Percentiles rank a stretch among this genome's conserved stretches.
phyloP scores from a whole-genome alignment of 2,797 vertebrate species.

The Brachyalestes nurse region DNA sequence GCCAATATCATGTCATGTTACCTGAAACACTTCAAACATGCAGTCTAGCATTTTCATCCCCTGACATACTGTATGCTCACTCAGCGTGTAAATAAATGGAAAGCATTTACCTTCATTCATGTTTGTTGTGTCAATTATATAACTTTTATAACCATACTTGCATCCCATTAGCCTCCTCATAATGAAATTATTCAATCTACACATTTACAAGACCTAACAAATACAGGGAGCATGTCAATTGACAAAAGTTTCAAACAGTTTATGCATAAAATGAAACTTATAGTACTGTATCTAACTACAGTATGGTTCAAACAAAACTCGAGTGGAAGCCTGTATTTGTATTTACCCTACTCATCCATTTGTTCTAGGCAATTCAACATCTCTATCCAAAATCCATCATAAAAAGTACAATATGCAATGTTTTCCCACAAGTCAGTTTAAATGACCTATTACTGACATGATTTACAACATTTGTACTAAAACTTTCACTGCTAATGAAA shows the following conservation, averaged over 20 bases:
- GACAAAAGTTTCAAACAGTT: not conserved
- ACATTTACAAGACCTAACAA: slow-evolving; percentile 4
- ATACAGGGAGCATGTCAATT: not conserved
- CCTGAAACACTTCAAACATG: not conserved
- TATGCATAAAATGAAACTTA: not conserved
- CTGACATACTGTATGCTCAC: not conserved
- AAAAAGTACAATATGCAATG: slow-evolving; percentile 11
- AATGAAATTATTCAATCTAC: not conserved
- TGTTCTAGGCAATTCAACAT: not conserved
- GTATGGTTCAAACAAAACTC: not conserved
- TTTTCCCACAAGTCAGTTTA: not conserved
- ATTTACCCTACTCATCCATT: not conserved
- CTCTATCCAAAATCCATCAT: not conserved
- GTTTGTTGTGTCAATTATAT: not conserved
- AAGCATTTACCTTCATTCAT: slow-evolving; percentile 5
- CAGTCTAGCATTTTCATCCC: not conserved
- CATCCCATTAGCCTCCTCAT: slow-evolving; percentile 8
- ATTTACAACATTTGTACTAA: not conserved
- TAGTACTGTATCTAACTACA: not conserved
- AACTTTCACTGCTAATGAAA: not conserved
- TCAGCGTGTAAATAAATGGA: slow-evolving; percentile 17
- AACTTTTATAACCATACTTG: not conserved
- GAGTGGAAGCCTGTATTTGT: not conserved
- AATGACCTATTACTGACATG: not conserved
- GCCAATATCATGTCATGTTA: not conserved